These are phyloP conservation scores for Mesoclemmys tuberculata DNA, from an alignment of 2,113 vertebrate species.

Conservation along the genomic window DNA sequence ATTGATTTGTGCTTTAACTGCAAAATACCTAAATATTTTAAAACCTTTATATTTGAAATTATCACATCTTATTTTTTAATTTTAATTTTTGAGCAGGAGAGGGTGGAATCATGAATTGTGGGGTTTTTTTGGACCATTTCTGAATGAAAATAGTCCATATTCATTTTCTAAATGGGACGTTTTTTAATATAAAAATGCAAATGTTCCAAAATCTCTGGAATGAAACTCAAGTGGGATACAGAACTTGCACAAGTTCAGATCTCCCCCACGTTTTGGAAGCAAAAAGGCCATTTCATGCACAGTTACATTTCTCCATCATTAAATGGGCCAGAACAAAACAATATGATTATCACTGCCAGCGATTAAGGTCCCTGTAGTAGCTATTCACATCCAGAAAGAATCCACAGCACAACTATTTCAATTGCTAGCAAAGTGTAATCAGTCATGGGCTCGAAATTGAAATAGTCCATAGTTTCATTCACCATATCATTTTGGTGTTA, in stretches of 20 bases:
- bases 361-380: not conserved
- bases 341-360: not conserved
- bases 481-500: not conserved
- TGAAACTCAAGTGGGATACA: not conserved
- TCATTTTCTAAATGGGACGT: not conserved
- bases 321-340: not conserved
- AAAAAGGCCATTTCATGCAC: not conserved
- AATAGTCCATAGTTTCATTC: not conserved
- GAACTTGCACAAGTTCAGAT: not conserved
- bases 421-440: not conserved
- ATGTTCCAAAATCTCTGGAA: not conserved
- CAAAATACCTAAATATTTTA: not conserved
- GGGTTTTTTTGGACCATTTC: not conserved
- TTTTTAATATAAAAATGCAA: not conserved
- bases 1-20: not conserved
- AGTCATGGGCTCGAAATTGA: not conserved
- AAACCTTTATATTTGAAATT: not conserved
- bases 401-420: not conserved
- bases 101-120: not conserved
- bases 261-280: not conserved
- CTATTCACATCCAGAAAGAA: not conserved
- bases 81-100: not conserved
- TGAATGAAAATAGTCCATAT: not conserved
- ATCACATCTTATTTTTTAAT: not conserved
- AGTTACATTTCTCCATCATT: not conserved